phyloP scores from a whole-genome alignment of 1,140 invertebrate species.

The Apis dorsata region DNA sequence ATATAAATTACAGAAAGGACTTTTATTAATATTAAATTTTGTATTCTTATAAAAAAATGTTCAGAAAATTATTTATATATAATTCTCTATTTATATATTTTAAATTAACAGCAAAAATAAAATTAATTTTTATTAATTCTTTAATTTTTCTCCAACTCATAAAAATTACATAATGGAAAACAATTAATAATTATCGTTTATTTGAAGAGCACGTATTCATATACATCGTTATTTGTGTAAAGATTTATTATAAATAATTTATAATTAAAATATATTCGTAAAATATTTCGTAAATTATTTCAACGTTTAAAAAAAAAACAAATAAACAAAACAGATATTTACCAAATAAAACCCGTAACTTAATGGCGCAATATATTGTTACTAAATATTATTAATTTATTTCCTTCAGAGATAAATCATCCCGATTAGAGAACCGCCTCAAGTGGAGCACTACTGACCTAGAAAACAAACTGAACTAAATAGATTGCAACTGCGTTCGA shows the following conservation, averaged over 20 bases:
- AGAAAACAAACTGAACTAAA: conserved; percentile 40
- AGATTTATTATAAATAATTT: not conserved
- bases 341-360: not conserved
- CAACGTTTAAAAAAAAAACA: too few relatives aligned
- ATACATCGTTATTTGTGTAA: not conserved
- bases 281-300: not conserved
- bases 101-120: not conserved
- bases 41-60: too few relatives aligned
- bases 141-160: not conserved
- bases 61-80: not conserved
- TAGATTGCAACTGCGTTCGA: conserved; percentile 26
- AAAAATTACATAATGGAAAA: not conserved
- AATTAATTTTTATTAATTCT: too few relatives aligned
- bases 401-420: conserved; percentile 13
- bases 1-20: not conserved
- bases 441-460: conserved; percentile 35
- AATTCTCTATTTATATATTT: too few relatives aligned
- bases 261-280: not conserved
- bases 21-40: too few relatives aligned
- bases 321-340: not conserved
- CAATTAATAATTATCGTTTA: not conserved
- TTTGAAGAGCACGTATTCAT: not conserved
- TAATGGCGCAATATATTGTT: not conserved
- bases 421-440: conserved; percentile 14
- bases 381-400: conserved; percentile 29